Percentiles rank a stretch among this genome's conserved stretches.
Evolutionary conservation across 2,113 vertebrate species (phyloP).

Genomic region (Numida meleagris): DNA sequence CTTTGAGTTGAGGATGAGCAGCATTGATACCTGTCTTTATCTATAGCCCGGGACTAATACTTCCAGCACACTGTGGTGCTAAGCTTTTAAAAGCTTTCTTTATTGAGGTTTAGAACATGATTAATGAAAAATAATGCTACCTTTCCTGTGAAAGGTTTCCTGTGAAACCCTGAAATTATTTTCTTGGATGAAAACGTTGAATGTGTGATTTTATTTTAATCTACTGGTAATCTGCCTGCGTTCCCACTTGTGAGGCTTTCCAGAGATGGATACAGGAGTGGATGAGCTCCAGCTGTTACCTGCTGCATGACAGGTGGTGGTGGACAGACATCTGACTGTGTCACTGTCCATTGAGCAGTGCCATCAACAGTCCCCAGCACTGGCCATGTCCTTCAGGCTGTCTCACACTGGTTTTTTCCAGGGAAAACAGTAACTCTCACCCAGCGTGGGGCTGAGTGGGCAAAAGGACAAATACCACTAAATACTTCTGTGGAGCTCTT

Average conservation of each 20-base stretch:
- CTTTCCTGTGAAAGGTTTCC: not conserved
- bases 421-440: not conserved
- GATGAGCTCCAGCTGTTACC: rapidly evolving
- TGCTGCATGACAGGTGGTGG: not conserved
- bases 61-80: not conserved
- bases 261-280: rapidly evolving
- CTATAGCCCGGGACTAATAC: not conserved
- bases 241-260: not conserved
- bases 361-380: rapidly evolving
- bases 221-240: not conserved
- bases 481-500: not conserved
- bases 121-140: not conserved
- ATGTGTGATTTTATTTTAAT: not conserved
- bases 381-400: not conserved
- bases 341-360: rapidly evolving
- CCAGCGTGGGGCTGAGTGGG: not conserved
- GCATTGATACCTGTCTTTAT: rapidly evolving
- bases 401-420: not conserved
- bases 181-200: not conserved
- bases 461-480: not conserved
- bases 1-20: not conserved
- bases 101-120: not conserved
- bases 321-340: not conserved
- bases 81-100: not conserved
- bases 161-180: not conserved